phyloP scores from a whole-genome alignment of 23 tunicate genomes.

The Aplidium turbinatum region DNA sequence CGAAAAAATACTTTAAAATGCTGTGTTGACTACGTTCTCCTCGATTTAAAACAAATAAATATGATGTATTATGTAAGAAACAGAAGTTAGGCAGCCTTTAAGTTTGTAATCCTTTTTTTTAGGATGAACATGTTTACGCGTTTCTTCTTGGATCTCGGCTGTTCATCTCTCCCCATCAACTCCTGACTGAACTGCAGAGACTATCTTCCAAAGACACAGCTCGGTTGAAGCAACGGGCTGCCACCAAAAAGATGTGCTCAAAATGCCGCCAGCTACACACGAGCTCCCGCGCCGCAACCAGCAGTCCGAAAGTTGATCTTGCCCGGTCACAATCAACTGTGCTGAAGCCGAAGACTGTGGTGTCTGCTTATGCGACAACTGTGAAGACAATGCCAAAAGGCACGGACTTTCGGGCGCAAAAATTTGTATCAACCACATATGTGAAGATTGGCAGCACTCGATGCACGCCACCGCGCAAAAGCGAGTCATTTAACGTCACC shows the following conservation, averaged over 20 bases:
- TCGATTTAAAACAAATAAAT: not conserved
- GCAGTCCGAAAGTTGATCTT: slow-evolving; percentile 37
- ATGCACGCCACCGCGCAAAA: not conserved
- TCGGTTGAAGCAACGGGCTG: not conserved
- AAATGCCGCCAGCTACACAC: slow-evolving; percentile 63
- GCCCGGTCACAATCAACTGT: slow-evolving; percentile 12
- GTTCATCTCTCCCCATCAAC: slow-evolving; percentile 65
- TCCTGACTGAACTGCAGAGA: slow-evolving; percentile 65
- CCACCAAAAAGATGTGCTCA: slow-evolving; percentile 36
- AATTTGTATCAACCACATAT: not conserved
- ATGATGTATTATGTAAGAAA: not conserved
- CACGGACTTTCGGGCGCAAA: slow-evolving; percentile 5
- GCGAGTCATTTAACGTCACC: no score
- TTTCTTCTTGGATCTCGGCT: slow-evolving; percentile 89
- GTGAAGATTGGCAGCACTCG: not conserved
- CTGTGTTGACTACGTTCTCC: no score
- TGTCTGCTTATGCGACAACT: not conserved
- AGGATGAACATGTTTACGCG: slow-evolving; percentile 72
- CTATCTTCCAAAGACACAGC: slow-evolving; percentile 21
- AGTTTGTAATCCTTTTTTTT: slow-evolving; percentile 10
- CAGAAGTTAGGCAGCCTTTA: not conserved
- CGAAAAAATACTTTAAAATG: no score
- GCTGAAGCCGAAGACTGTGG: not conserved
- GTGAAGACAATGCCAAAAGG: slow-evolving; percentile 1
- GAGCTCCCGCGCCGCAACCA: slow-evolving; percentile 11